phyloP scores from a whole-genome alignment of 2,113 vertebrate species.

The Xerus inauris region DNA sequence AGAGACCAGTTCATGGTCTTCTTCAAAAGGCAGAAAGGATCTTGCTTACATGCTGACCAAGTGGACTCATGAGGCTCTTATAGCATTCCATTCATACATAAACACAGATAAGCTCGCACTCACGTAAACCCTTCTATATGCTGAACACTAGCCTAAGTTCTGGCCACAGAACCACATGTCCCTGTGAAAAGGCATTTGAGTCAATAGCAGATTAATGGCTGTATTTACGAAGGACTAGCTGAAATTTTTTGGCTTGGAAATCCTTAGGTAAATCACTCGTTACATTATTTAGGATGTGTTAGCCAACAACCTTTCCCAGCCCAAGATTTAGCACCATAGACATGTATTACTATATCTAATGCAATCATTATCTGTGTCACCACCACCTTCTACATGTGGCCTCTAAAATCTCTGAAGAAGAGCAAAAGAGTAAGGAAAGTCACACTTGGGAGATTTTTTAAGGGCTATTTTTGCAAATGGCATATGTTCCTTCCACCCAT shows the following conservation, averaged over 20 bases:
- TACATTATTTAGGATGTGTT: not conserved
- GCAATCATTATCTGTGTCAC: not conserved
- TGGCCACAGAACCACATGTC: accelerated
- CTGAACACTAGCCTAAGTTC: not conserved
- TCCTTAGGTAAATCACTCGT: not conserved
- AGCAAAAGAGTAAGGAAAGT: not conserved
- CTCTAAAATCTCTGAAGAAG: not conserved
- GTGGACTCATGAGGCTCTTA: not conserved
- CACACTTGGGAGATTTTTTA: not conserved
- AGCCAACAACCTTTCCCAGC: not conserved
- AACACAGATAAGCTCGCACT: not conserved
- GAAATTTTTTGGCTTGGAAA: not conserved
- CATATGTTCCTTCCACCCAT: not conserved
- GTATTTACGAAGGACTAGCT: not conserved
- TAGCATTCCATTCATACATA: not conserved
- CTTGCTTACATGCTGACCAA: not conserved
- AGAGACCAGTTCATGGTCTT: not conserved
- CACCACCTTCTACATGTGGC: not conserved
- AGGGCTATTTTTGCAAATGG: not conserved
- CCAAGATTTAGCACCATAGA: not conserved
- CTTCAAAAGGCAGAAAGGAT: not conserved
- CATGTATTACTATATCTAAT: not conserved
- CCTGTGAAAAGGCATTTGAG: not conserved
- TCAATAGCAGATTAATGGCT: no score
- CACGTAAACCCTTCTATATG: not conserved